These are phyloP conservation scores for Litoditis marina DNA, from an alignment of 2,888 invertebrate species.

Conservation along the genomic window DNA sequence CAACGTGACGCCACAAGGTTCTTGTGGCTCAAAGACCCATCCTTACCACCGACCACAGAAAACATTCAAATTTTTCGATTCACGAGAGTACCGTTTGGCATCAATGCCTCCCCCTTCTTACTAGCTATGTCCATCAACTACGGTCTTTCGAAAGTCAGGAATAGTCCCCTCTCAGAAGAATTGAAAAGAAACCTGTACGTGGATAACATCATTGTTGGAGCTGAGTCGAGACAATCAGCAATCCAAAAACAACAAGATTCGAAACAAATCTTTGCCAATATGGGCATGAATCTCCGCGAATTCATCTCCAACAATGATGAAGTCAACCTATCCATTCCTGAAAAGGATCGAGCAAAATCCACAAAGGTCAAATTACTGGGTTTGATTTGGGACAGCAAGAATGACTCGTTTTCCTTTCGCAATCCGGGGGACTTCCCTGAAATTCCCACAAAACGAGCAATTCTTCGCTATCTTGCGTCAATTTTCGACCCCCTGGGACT, in stretches of 20 bases:
- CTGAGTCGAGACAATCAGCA: background rate
- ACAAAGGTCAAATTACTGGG: background rate
- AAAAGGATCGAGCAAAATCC: background rate
- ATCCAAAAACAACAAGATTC: background rate
- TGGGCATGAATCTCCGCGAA: background rate
- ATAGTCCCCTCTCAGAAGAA: background rate
- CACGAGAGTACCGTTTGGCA: background rate
- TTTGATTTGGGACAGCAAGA: background rate
- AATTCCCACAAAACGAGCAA: background rate
- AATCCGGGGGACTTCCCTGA: background rate
- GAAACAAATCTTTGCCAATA: background rate
- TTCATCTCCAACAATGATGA: background rate
- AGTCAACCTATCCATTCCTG: background rate
- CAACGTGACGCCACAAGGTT: constrained; percentile 23
- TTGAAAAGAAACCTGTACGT: background rate
- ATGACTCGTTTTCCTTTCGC: background rate
- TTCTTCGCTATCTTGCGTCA: background rate
- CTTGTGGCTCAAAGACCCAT: background rate
- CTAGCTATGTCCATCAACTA: background rate
- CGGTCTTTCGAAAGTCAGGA: background rate
- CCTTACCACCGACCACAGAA: background rate
- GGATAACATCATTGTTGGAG: background rate
- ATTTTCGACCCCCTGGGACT: background rate
- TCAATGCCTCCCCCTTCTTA: background rate
- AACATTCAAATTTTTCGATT: background rate